Evolutionary conservation across 2,888 invertebrate genomes (phyloP), one percentile per base, ranked within the genome.

Genomic region (Ectemnius cavifrons): DNA sequence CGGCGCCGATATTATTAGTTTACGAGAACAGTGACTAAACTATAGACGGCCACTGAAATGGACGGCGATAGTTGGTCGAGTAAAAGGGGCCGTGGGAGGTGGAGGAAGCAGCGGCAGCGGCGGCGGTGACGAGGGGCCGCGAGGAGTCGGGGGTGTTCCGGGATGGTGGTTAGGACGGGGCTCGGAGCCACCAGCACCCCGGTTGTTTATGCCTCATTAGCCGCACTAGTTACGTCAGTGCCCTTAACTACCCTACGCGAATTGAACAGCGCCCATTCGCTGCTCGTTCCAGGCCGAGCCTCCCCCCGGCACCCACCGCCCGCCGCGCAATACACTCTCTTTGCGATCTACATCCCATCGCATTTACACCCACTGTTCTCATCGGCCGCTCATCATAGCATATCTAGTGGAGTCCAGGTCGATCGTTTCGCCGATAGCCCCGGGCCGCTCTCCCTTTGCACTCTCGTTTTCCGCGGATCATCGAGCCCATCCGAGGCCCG

Each of bases 131-230:
- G 23, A 23, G 16, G 52, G 52, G 16, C 16, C 47, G 23, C 5
- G 47, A 47, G n/a, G 52, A 11, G 11, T 52, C 16, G 56, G 58
- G 62, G 60, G 63, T 71, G 67, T 73, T 75, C 68, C 68, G 67
- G 72, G 69, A 49, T 52, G 75, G 81, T 71, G 77, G 80, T 79
- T 77, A 69, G 76, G 72, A 65, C 71, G 71, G 63, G 67, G 63
- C 65, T 62, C 71, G 74, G 77, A 68, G 71, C 79, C 70, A 61
- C 81, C 71, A 78, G 81, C 81, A 81, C 79, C 83, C 79, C 60
- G 75, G 77, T 87, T 87, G 86, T 87, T 87, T 87, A 87, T 86
- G 85, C 87, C 87, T 87, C 87, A 87, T 87, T 87, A 87, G 87
- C 84, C 69, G 67, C 84, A 78, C 81, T 84, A 87, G 87, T 87